Percentiles rank a stretch among this genome's conserved stretches.
Conservation (phyloP, 2,113 vertebrate species). For the Festucalex cinctus region DNA sequence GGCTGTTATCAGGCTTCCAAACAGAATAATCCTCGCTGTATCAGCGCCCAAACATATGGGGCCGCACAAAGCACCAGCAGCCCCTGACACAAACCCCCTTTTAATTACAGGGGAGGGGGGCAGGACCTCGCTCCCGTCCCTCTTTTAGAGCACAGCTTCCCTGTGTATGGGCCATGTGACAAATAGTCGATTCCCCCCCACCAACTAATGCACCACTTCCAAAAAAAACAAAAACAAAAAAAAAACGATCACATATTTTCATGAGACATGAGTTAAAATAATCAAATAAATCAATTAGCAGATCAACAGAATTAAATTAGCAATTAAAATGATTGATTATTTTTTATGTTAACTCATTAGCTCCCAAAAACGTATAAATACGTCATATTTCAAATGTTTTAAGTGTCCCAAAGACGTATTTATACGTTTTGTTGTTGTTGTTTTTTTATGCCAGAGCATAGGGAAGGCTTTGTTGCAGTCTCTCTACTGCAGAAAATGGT, state of each 20-base stretch:
- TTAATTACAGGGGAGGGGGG: conserved; percentile 88
- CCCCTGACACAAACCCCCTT: conserved; percentile 96
- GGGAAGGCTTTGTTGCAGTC: no score
- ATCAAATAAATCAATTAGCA: background rate
- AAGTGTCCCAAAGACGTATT: no score
- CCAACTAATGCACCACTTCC: background rate
- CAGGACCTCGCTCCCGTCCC: conserved; percentile 56
- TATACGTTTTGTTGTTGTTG: no score
- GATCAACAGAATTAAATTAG: background rate
- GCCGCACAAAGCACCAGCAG: conserved; percentile 91
- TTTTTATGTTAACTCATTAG: background rate
- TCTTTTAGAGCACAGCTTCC: conserved; percentile 20
- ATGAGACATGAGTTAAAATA: background rate
- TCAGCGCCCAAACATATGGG: conserved; percentile 98
- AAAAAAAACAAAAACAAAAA: background rate
- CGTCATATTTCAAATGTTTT: no score
- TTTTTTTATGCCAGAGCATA: no score
- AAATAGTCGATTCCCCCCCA: conserved; percentile 16
- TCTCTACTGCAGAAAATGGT: no score
- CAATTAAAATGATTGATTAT: background rate
- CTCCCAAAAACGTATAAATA: no score
- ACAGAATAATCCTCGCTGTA: conserved; percentile 98
- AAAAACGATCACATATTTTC: background rate
- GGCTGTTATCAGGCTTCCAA: conserved; percentile 94
- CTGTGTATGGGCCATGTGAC: conserved; percentile 18